Evolutionary conservation across 2,888 invertebrate species (phyloP).

Genomic region (Julus scandinavius): DNA sequence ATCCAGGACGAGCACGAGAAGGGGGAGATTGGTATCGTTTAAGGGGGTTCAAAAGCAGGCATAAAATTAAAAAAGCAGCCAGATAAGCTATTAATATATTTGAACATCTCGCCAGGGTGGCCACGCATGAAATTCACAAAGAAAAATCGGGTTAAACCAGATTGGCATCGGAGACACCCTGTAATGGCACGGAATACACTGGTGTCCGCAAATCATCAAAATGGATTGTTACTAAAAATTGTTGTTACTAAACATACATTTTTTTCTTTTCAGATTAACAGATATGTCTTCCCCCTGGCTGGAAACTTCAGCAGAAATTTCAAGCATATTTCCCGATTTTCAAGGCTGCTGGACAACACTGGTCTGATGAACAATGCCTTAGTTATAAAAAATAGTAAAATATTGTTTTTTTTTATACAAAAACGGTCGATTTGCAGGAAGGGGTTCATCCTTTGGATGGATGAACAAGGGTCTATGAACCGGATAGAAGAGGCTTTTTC

Average conservation of each 20-base stretch:
- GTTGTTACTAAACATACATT: too few relatives aligned
- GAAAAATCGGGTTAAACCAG: neutral
- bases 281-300: too few relatives aligned
- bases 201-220: too few relatives aligned
- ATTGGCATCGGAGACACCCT: neutral
- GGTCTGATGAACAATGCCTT: too few relatives aligned
- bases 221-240: too few relatives aligned
- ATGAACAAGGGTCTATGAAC: constrained; percentile 18
- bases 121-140: too few relatives aligned
- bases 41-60: neutral
- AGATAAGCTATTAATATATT: constrained; percentile 18
- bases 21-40: neutral
- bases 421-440: neutral
- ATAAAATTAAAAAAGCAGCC: neutral
- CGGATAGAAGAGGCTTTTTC: constrained; percentile 18
- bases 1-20: neutral
- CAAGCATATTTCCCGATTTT: too few relatives aligned
- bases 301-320: too few relatives aligned
- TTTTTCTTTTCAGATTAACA: too few relatives aligned
- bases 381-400: neutral
- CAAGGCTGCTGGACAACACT: too few relatives aligned
- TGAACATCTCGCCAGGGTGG: neutral
- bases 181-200: neutral
- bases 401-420: too few relatives aligned
- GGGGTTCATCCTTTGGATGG: neutral